phyloP scores from a whole-genome alignment of 2,888 invertebrate genomes.

The Myathropa florea region DNA sequence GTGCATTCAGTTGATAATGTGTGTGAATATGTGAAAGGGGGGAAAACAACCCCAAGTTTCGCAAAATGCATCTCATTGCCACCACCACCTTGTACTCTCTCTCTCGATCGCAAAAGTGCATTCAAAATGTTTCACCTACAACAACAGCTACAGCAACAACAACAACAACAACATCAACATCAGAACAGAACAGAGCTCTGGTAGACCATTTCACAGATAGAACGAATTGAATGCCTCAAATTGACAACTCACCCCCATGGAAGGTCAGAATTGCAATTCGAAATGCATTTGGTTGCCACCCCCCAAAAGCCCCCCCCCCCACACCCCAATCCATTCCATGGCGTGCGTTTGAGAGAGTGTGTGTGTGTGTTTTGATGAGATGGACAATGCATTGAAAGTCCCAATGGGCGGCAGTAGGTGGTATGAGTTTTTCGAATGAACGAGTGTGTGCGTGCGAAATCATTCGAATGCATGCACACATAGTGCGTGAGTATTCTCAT shows the following conservation, averaged over 20 bases:
- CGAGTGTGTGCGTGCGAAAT: neutral
- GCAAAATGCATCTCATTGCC: neutral
- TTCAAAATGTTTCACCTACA: neutral
- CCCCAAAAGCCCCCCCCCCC: neutral
- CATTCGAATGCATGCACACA: neutral
- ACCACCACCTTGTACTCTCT: neutral
- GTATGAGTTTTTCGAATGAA: neutral
- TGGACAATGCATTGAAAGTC: neutral
- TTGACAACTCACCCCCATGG: slow-evolving; percentile 33
- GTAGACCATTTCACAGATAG: neutral
- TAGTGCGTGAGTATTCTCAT: neutral
- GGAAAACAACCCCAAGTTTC: neutral
- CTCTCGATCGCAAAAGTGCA: neutral
- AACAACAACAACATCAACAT: slow-evolving; percentile 11
- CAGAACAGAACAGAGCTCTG: neutral
- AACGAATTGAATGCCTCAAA: slow-evolving; percentile 48
- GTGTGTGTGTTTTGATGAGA: neutral
- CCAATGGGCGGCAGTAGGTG: neutral
- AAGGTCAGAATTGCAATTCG: slow-evolving; percentile 48
- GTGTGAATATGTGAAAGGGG: neutral
- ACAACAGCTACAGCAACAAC: neutral
- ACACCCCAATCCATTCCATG: neutral
- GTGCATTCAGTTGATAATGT: neutral
- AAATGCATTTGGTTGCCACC: slow-evolving; percentile 5
- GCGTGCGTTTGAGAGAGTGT: neutral